phyloP scores from a whole-genome alignment of 2,888 invertebrate species.

The Tachina fera region DNA sequence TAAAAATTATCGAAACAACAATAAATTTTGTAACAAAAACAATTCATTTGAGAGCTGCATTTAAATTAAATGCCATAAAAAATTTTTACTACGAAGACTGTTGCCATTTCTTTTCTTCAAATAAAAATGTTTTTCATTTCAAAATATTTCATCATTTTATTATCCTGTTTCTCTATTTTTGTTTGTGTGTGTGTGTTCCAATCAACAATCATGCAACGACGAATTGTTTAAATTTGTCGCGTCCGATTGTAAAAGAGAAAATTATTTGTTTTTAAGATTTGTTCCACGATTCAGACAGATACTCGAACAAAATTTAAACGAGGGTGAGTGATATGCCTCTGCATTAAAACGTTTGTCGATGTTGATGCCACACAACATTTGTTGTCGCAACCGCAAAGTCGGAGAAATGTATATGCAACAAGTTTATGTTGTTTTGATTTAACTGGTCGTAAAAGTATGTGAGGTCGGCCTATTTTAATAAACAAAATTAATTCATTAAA shows the following conservation, averaged over 20 bases:
- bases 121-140: slow-evolving; percentile 38
- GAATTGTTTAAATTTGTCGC: slow-evolving; percentile 70
- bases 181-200: neutral
- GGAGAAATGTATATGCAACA: slow-evolving; percentile 41
- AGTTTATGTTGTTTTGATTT: slow-evolving; percentile 54
- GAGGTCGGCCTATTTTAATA: slow-evolving; percentile 42
- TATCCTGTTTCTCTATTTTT: slow-evolving; percentile 27
- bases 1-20: slow-evolving; percentile 25
- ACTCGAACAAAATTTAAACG: slow-evolving; percentile 14
- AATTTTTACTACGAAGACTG: slow-evolving; percentile 58
- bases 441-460: slow-evolving; percentile 52
- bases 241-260: slow-evolving; percentile 54
- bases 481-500: slow-evolving; percentile 15
- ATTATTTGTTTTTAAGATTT: slow-evolving; percentile 32
- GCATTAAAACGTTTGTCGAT: neutral
- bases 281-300: slow-evolving; percentile 5
- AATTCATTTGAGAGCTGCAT: slow-evolving; percentile 43
- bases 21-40: slow-evolving; percentile 33
- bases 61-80: slow-evolving; percentile 56
- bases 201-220: neutral
- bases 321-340: neutral
- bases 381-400: slow-evolving; percentile 65
- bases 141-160: slow-evolving; percentile 50
- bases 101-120: neutral
- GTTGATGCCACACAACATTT: slow-evolving; percentile 54